phyloP scores from a whole-genome alignment of 2,797 vertebrate species.

The Xenops minutus region DNA sequence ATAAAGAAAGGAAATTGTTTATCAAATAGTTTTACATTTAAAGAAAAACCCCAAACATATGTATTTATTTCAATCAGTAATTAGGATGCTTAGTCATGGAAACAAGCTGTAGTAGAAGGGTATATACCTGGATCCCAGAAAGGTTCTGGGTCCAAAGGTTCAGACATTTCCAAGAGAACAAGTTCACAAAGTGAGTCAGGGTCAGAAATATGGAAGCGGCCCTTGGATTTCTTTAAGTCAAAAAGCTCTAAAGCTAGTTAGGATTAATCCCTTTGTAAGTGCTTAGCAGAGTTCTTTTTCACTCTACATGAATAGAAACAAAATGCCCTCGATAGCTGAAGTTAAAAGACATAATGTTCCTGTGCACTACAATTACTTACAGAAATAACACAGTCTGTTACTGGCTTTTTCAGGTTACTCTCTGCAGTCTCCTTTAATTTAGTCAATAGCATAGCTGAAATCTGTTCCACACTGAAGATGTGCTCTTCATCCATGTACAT shows the following conservation, averaged over 20 bases:
- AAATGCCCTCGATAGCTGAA: not conserved
- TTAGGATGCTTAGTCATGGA: not conserved
- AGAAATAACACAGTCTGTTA: slow-evolving; percentile 84
- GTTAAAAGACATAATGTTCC: not conserved
- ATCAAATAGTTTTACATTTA: not conserved
- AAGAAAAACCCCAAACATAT: not conserved
- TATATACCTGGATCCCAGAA: not conserved
- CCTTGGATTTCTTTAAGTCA: slow-evolving; percentile 4
- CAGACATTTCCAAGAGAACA: not conserved
- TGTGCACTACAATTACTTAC: slow-evolving; percentile 72
- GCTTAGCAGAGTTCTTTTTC: not conserved
- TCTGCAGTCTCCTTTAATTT: slow-evolving; percentile 85
- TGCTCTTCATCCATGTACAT: slow-evolving; percentile 83
- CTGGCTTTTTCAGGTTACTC: slow-evolving; percentile 81
- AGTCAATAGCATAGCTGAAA: slow-evolving; percentile 83
- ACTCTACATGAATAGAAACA: not conserved
- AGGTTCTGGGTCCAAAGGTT: not conserved
- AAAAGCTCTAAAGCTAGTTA: slow-evolving; percentile 33
- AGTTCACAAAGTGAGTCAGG: not conserved
- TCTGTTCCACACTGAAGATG: slow-evolving; percentile 80
- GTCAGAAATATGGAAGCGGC: not conserved
- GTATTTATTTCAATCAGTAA: not conserved
- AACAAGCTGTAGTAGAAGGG: not conserved
- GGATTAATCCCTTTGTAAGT: slow-evolving; percentile 1
- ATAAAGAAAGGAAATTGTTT: not conserved